Conservation (phyloP, 2,888 invertebrate genomes). For the Polyommatus icarus region DNA sequence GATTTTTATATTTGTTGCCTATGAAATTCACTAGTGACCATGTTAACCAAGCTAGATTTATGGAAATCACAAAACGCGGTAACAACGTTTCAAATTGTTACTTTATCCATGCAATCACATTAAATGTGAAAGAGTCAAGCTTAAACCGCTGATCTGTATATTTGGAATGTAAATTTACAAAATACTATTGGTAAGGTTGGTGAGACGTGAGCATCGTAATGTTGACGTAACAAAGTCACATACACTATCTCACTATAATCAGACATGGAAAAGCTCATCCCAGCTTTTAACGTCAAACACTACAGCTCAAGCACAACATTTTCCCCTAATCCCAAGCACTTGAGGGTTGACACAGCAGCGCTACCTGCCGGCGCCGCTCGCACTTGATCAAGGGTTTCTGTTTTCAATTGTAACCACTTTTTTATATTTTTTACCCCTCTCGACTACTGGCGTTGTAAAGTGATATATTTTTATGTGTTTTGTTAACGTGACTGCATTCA, state of each 20-base stretch:
- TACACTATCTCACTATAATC: not conserved
- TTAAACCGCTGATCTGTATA: no score
- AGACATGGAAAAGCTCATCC: not conserved
- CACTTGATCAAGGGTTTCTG: constrained; percentile 62
- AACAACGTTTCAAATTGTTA: no score
- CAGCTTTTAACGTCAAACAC: not conserved
- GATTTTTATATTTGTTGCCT: no score
- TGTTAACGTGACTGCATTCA: not conserved
- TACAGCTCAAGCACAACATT: not conserved
- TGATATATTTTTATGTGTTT: constrained; percentile 32
- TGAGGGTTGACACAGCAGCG: constrained; percentile 36
- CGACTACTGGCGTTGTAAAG: constrained; percentile 35
- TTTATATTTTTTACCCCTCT: constrained; percentile 43
- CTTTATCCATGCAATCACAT: no score
- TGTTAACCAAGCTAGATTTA: no score
- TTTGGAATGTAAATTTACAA: no score
- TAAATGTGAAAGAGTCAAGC: no score
- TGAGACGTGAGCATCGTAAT: no score
- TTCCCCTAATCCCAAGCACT: constrained; percentile 20
- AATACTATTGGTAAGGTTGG: no score
- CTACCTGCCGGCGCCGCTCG: constrained; percentile 62
- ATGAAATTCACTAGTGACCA: no score
- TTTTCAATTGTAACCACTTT: constrained; percentile 47
- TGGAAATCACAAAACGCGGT: no score
- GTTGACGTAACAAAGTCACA: no score